Evolutionary conservation across 1,140 invertebrate species (phyloP).

Genomic region (Oedothorax gibbosus): DNA sequence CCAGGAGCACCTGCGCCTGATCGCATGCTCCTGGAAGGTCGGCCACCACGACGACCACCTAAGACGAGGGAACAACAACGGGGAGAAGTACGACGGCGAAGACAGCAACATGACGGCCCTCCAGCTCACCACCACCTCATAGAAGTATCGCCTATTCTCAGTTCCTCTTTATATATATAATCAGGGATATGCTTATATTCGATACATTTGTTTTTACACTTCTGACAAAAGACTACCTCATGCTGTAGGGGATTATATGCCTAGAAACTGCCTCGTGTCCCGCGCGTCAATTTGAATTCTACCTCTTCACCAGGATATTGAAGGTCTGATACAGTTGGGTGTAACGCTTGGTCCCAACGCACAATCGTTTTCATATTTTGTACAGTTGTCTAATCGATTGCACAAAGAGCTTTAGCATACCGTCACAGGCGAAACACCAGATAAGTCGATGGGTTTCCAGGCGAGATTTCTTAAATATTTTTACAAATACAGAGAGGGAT

Average conservation of each 20-base stretch:
- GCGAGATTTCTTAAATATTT: slow-evolving; percentile 43
- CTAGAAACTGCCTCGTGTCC: slow-evolving; percentile 11
- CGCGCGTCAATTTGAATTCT: not conserved
- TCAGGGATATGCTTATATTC: slow-evolving; percentile 43
- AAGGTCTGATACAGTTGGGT: slow-evolving; percentile 38
- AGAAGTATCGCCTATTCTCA: slow-evolving; percentile 29
- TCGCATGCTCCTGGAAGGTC: not conserved
- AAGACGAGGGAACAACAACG: not conserved
- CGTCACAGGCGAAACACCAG: slow-evolving; percentile 49
- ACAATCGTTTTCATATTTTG: slow-evolving; percentile 49
- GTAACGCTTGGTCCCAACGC: slow-evolving; percentile 58
- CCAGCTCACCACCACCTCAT: slow-evolving; percentile 43
- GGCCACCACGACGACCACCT: slow-evolving; percentile 5
- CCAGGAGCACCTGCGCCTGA: not conserved
- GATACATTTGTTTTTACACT: slow-evolving; percentile 19
- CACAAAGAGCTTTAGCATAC: slow-evolving; percentile 51
- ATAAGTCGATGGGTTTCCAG: slow-evolving; percentile 50
- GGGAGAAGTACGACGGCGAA: slow-evolving; percentile 24
- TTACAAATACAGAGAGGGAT: slow-evolving; percentile 33
- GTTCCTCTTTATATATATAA: slow-evolving; percentile 20
- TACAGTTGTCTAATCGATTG: slow-evolving; percentile 39
- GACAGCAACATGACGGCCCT: slow-evolving; percentile 36
- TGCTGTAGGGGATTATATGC: slow-evolving; percentile 16
- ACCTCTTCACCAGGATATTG: slow-evolving; percentile 23
- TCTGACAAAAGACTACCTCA: slow-evolving; percentile 51